A percentile compares a stretch with the other conserved stretches of the same genome.
Conservation (phyloP, 2,797 vertebrate genomes). For the Poecile montanus region DNA sequence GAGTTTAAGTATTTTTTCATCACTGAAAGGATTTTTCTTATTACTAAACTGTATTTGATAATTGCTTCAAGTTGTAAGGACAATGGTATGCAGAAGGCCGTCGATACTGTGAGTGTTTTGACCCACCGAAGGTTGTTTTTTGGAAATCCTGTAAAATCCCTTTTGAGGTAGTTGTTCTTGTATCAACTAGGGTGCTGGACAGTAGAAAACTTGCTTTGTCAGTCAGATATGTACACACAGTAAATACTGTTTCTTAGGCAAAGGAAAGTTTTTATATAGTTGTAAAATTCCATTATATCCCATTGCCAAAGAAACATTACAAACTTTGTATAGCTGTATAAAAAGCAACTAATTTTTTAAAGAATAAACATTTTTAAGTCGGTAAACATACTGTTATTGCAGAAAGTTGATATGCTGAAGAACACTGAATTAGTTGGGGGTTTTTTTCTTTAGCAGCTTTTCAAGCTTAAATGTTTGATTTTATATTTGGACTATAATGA, state of each 20-base stretch:
- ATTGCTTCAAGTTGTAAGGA: constrained; percentile 81
- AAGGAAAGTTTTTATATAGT: constrained; percentile 84
- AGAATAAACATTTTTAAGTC: constrained; percentile 85
- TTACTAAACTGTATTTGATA: constrained; percentile 86
- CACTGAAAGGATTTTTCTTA: constrained; percentile 83
- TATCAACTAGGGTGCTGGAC: constrained; percentile 78
- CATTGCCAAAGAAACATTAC: constrained; percentile 85
- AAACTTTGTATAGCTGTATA: constrained; percentile 85
- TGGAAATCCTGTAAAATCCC: constrained; percentile 79
- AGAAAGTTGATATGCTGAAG: constrained; percentile 73
- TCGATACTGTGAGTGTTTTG: constrained; percentile 88
- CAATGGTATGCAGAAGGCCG: constrained; percentile 82
- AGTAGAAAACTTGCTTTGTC: constrained; percentile 77
- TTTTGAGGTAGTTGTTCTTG: constrained; percentile 79
- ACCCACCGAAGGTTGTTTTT: constrained; percentile 82
- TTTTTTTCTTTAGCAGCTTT: constrained; percentile 71
- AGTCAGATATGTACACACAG: constrained; percentile 79
- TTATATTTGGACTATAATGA: constrained; percentile 72
- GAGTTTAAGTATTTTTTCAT: constrained; percentile 91
- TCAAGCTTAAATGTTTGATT: constrained; percentile 72
- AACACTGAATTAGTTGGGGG: constrained; percentile 63
- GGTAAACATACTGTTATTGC: constrained; percentile 77
- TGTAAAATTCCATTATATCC: constrained; percentile 81
- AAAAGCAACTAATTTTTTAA: constrained; percentile 86
- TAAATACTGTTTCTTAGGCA: constrained; percentile 84